These are phyloP conservation scores for Chaunax sp. DNA, from an alignment of 2,797 vertebrate species.

Conservation along the genomic window DNA sequence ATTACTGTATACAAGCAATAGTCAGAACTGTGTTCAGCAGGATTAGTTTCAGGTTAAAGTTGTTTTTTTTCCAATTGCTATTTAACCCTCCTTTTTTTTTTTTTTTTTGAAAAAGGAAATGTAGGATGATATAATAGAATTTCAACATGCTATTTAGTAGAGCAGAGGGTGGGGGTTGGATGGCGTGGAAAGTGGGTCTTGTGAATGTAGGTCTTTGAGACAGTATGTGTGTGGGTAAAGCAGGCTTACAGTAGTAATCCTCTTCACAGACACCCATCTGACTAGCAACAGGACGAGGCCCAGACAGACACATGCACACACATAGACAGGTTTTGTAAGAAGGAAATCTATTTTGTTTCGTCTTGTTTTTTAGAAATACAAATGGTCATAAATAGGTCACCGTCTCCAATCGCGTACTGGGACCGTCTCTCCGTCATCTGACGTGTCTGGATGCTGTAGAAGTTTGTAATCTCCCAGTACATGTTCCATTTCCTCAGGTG, in stretches of 20 bases:
- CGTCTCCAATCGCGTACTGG: slow-evolving; percentile 14
- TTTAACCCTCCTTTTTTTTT: no score
- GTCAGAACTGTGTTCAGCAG: no score
- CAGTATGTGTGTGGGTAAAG: slow-evolving; percentile 79
- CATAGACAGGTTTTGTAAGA: slow-evolving; percentile 48
- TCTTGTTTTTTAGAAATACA: slow-evolving; percentile 52
- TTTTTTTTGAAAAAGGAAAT: no score
- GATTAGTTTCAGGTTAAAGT: no score
- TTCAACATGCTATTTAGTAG: slow-evolving; percentile 25
- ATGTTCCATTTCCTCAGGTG: slow-evolving; percentile 54
- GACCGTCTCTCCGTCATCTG: slow-evolving; percentile 13
- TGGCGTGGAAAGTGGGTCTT: slow-evolving; percentile 76
- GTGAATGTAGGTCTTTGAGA: slow-evolving; percentile 84
- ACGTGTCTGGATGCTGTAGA: no score
- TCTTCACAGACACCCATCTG: slow-evolving; percentile 86
- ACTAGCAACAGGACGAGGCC: slow-evolving; percentile 78
- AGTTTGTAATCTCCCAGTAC: slow-evolving; percentile 38
- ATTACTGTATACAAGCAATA: no score
- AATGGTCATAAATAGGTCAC: slow-evolving; percentile 50
- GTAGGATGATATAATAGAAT: slow-evolving; percentile 15
- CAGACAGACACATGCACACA: slow-evolving; percentile 63
- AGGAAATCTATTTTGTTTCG: slow-evolving; percentile 60
- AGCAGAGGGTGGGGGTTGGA: slow-evolving; percentile 33
- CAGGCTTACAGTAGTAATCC: slow-evolving; percentile 86
- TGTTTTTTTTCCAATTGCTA: not conserved